A percentile compares a stretch with the other conserved stretches of the same genome.
Evolutionary conservation across 2,888 invertebrate genomes (phyloP).

Genomic region (Dryobotodes eremita): DNA sequence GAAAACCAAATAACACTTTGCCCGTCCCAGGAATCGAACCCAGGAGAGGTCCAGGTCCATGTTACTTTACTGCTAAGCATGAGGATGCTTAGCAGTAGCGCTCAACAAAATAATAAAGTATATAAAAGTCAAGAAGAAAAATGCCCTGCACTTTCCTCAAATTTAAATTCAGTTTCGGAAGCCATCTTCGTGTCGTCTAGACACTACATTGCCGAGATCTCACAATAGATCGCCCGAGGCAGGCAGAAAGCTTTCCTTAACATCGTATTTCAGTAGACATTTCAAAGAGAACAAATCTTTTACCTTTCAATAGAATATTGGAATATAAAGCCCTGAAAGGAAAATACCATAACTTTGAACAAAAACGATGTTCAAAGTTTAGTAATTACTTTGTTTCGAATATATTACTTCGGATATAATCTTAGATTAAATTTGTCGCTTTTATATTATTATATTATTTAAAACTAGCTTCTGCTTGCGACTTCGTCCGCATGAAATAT

Average conservation of each 20-base stretch:
- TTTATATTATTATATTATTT: neutral
- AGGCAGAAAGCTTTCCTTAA: slow-evolving; percentile 35
- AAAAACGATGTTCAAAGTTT: slow-evolving; percentile 42
- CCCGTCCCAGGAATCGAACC: too few species aligned
- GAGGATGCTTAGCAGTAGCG: too few species aligned
- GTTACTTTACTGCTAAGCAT: too few species aligned
- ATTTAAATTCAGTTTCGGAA: slow-evolving; percentile 45
- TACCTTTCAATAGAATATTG: slow-evolving; percentile 41
- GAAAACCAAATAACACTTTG: too few species aligned
- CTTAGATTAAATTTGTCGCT: neutral
- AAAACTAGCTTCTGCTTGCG: neutral
- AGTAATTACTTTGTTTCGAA: slow-evolving; percentile 45
- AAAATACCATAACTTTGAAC: slow-evolving; percentile 39
- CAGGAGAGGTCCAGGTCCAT: too few species aligned
- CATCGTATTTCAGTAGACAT: slow-evolving; percentile 30
- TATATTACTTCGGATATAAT: neutral
- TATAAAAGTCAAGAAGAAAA: too few species aligned
- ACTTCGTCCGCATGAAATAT: too few species aligned
- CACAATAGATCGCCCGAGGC: slow-evolving; percentile 52
- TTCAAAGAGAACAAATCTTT: slow-evolving; percentile 46
- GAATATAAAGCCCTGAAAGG: slow-evolving; percentile 26
- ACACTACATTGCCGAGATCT: slow-evolving; percentile 15
- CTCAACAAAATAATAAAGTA: too few species aligned
- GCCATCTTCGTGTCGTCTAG: slow-evolving; percentile 17
- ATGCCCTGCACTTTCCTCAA: slow-evolving; percentile 9